Base-by-base conservation (phyloP, 2,113 vertebrate species). In the Hassar affinis region DNA sequence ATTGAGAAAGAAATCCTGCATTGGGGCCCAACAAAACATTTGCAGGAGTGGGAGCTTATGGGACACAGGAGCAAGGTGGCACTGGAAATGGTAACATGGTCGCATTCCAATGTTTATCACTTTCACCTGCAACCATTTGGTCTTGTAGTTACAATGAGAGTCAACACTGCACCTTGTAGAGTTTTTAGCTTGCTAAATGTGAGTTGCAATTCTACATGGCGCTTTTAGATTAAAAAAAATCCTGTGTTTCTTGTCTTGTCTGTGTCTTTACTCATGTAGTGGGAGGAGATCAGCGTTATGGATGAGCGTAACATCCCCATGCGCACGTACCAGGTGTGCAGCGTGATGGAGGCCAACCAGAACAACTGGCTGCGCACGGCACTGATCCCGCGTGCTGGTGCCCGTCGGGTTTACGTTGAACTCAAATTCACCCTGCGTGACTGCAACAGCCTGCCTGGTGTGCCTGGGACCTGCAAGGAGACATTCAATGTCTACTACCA, bases 311-410 rank as follows among this genome's bases (percentile, higher is more conserved):
- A 91, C 86, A 90, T 87, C 0, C 91, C 91, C 30, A 90, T 88
- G 89, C 85, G 90, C 52, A 90, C 91, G 11, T 91, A 90, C 92
- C 98, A 99, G 93, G 98, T 99, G 90, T 99, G 98, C 94, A 99
- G 99, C 0, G 98, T 99, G 88, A 99, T 99, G 64, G 98, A 99
- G 88, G 96, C 98, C 90, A 99, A 97, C 91, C 98, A 99, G 93
- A 99, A 99, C 94, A 99, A 99, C 92, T 99, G 98, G 98, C 96
- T 99, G 27, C 97, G 98, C 84, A 99, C 97, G 49, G 98, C 96
- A 0, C 97, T 98, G 92, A 95, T 99, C 82, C 95, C 97, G 90
- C 93, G 98, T 5, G 93, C 95, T 0, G 96, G 96, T 0, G 97
- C 98, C 2, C 97, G 98, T 33, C 96, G 98, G 33, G 95, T 99